These are phyloP conservation scores for Campoplex nolae DNA, from an alignment of 2,888 invertebrate species.

Conservation along the genomic window DNA sequence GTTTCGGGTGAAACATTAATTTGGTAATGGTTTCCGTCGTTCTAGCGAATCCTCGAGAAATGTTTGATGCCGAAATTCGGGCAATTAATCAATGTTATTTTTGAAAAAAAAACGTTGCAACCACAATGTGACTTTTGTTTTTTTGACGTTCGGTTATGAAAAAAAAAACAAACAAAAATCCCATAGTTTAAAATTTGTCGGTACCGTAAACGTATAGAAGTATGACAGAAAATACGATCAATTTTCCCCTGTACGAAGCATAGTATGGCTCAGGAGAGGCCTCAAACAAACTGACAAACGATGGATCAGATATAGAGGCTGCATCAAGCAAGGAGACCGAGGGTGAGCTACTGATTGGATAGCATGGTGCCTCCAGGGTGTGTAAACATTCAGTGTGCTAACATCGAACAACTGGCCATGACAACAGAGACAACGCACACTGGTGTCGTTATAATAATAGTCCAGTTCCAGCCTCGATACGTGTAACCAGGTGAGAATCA, in stretches of 20 bases:
- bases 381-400: constrained; percentile 61
- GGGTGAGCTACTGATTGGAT: constrained; percentile 61
- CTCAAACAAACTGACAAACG: constrained; percentile 44
- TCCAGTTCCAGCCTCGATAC: constrained; percentile 34
- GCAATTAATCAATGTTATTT: not conserved
- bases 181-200: not conserved
- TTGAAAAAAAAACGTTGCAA: not conserved
- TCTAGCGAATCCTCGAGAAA: not conserved
- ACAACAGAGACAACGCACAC: constrained; percentile 32
- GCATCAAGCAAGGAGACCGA: constrained; percentile 8
- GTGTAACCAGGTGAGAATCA: constrained; percentile 14
- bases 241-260: not conserved
- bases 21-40: constrained; percentile 11
- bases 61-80: not conserved
- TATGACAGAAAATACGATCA: constrained; percentile 7
- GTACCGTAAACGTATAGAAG: not conserved
- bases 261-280: constrained; percentile 1
- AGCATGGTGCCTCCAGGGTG: constrained; percentile 47
- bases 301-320: constrained; percentile 36
- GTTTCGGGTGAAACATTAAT: constrained; percentile 17
- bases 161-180: not conserved
- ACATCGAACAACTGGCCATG: constrained; percentile 48
- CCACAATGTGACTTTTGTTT: not conserved
- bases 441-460: constrained; percentile 40
- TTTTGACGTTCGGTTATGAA: not conserved